A percentile compares a stretch with the other conserved stretches of the same genome.
Conservation (phyloP, 2,888 invertebrate species). For the Lingula anatina region DNA sequence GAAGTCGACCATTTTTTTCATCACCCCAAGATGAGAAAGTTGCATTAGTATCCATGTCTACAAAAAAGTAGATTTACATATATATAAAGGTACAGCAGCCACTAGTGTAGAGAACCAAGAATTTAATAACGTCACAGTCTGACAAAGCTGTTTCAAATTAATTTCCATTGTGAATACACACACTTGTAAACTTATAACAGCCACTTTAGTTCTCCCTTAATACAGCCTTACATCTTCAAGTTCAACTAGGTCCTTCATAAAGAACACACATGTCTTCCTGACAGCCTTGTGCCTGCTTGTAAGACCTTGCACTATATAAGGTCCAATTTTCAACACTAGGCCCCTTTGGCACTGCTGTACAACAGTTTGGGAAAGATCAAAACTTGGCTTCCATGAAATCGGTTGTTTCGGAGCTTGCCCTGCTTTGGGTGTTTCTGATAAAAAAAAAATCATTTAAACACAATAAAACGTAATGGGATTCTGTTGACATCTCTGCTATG, state of each 20-base stretch:
- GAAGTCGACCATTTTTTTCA: constrained; percentile 31
- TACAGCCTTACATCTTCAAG: constrained; percentile 22
- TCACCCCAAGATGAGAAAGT: constrained; percentile 26
- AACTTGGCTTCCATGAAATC: no score
- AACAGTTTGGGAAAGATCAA: constrained; percentile 24
- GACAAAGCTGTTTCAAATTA: neutral
- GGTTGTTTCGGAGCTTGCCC: neutral
- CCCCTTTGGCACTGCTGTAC: constrained; percentile 23
- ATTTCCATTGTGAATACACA: neutral
- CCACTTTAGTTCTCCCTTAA: neutral
- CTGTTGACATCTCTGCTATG: neutral
- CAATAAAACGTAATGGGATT: neutral
- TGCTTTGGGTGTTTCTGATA: neutral
- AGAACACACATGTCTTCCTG: constrained; percentile 19
- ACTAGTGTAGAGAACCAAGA: neutral
- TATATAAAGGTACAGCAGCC: no score
- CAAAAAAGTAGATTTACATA: constrained; percentile 2
- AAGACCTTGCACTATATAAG: constrained; percentile 19
- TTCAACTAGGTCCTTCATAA: constrained; percentile 31
- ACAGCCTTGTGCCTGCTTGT: constrained; percentile 17
- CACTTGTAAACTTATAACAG: no score
- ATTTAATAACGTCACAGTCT: no score
- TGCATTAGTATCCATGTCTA: constrained; percentile 24
- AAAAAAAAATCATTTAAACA: neutral
- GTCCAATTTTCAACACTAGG: constrained; percentile 16